Evolutionary conservation across 2,113 vertebrate species (phyloP).

Genomic region (Sorex araneus): DNA sequence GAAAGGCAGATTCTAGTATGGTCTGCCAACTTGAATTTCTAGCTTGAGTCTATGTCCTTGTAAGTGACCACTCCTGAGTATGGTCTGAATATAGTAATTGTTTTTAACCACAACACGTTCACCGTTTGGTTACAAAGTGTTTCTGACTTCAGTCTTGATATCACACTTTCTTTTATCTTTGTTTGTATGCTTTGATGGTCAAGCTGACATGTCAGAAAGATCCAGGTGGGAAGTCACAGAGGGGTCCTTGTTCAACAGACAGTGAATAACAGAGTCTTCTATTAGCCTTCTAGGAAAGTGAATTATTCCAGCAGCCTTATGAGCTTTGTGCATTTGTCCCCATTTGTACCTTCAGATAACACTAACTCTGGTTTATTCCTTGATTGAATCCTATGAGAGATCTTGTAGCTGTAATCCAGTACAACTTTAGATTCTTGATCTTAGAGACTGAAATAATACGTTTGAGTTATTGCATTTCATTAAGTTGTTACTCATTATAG

Average conservation of each 20-base stretch:
- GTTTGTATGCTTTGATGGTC: background rate
- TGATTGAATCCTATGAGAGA: background rate
- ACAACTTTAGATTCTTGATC: background rate
- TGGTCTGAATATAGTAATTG: background rate
- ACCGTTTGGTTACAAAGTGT: background rate
- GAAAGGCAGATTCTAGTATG: background rate
- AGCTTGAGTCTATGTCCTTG: background rate
- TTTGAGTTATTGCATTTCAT: background rate
- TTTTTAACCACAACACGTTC: background rate
- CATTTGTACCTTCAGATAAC: background rate
- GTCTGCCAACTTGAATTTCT: background rate
- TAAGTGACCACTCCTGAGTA: background rate
- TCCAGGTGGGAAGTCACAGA: background rate
- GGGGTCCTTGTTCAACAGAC: background rate
- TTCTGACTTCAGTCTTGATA: conserved; percentile 17
- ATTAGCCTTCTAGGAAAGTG: background rate
- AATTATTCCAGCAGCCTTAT: background rate
- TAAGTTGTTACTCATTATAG: background rate
- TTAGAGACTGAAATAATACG: background rate
- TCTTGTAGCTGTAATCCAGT: background rate
- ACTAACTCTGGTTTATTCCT: background rate
- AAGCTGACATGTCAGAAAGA: conserved; percentile 5
- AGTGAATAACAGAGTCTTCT: background rate
- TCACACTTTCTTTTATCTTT: background rate
- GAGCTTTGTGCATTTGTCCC: background rate